Percentiles rank a stretch among this genome's conserved stretches.
Conservation (phyloP, 1,140 invertebrate species). For the Pogonomyrmex californicus region DNA sequence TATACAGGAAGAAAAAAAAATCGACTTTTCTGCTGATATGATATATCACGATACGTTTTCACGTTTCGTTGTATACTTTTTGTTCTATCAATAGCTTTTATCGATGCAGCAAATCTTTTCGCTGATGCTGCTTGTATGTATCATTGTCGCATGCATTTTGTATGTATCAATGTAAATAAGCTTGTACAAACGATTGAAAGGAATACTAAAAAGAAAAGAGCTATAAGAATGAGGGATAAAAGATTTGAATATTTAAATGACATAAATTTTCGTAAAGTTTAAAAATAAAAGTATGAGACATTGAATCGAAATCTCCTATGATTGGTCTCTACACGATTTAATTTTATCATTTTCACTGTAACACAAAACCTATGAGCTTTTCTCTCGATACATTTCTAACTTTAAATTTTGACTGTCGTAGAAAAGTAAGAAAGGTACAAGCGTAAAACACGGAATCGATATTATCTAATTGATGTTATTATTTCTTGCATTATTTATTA, state of each 20-base stretch:
- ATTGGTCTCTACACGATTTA: background rate
- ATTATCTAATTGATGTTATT: slow-evolving; percentile 14
- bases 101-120: slow-evolving; percentile 35
- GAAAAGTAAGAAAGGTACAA: slow-evolving; percentile 19
- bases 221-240: background rate
- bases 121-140: slow-evolving; percentile 66
- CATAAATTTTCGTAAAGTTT: slow-evolving; percentile 3
- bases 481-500: slow-evolving; percentile 50
- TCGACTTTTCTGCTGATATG: background rate
- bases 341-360: background rate
- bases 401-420: background rate
- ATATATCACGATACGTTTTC: background rate
- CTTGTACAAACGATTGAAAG: slow-evolving; percentile 71
- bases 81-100: slow-evolving; percentile 67
- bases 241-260: background rate
- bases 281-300: background rate
- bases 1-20: background rate
- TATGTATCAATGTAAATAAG: slow-evolving; percentile 74
- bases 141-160: slow-evolving; percentile 70
- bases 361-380: background rate
- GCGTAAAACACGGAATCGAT: slow-evolving; percentile 9
- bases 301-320: background rate
- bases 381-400: background rate
- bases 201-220: slow-evolving; percentile 38
- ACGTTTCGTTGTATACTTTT: background rate